phyloP scores from a whole-genome alignment of 2,113 vertebrate species.

The Athene cunicularia region DNA sequence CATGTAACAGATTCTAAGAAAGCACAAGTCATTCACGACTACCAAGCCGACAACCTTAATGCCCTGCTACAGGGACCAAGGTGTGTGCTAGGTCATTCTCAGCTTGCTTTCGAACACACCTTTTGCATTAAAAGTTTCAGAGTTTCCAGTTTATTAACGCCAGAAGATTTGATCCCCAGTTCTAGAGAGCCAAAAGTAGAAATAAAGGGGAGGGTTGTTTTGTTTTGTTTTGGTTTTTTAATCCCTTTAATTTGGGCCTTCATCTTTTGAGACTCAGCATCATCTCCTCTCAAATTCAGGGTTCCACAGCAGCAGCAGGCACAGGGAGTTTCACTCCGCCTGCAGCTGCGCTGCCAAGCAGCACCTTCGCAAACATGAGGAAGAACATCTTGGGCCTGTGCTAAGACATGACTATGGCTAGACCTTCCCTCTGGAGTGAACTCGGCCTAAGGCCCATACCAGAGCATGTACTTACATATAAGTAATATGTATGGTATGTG shows the following conservation, averaged over 20 bases:
- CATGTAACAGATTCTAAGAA: background rate
- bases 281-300: background rate
- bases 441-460: conserved; percentile 54
- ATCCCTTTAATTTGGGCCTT: background rate
- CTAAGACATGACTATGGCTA: background rate
- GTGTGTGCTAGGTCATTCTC: background rate
- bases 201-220: background rate
- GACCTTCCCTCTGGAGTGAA: background rate
- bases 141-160: background rate
- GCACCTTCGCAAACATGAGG: background rate
- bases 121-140: background rate
- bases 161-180: background rate
- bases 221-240: background rate
- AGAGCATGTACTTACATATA: conserved; percentile 38
- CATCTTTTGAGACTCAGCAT: background rate
- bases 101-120: background rate
- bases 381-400: background rate
- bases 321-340: background rate
- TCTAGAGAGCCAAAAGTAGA: background rate
- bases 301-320: background rate
- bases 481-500: conserved; percentile 49
- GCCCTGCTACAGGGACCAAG: background rate
- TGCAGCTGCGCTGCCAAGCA: background rate
- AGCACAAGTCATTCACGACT: background rate
- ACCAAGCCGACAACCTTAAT: background rate